These are phyloP conservation scores for Synanthedon formicaeformis DNA, from an alignment of 2,888 invertebrate genomes.

Conservation along the genomic window DNA sequence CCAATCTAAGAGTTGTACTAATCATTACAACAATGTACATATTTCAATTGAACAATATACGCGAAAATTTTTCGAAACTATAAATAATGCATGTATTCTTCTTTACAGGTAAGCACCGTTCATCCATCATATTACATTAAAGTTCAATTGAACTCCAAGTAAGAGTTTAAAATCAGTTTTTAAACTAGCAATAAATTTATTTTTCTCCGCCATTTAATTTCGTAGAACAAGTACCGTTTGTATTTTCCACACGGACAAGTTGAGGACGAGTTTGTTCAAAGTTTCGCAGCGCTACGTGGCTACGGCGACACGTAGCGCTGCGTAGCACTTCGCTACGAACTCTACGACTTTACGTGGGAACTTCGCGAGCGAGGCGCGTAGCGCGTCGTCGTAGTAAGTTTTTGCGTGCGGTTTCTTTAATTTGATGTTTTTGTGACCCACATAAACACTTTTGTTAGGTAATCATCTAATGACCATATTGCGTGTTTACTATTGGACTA, in stretches of 20 bases:
- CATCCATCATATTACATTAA: background rate
- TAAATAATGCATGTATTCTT: background rate
- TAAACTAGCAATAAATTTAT: background rate
- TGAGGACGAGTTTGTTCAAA: background rate
- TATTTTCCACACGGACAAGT: background rate
- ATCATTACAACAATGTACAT: no score
- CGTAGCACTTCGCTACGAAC: constrained; percentile 22
- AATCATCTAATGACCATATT: no score
- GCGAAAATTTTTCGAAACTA: no score
- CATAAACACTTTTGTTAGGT: no score
- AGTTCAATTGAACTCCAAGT: background rate
- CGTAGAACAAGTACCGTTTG: background rate
- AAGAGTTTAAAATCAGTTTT: background rate
- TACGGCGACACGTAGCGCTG: constrained; percentile 12
- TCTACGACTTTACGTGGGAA: background rate
- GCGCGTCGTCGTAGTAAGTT: constrained; percentile 6
- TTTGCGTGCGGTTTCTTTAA: background rate
- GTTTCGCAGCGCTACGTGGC: constrained; percentile 6
- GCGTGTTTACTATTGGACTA: no score
- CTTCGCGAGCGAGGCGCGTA: background rate
- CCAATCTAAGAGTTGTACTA: no score
- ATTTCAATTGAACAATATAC: no score
- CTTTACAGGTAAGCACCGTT: background rate
- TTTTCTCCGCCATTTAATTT: background rate
- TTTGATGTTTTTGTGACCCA: no score